These are phyloP conservation scores for Drosophila repleta DNA, from an alignment of 1,140 invertebrate species.

Conservation along the genomic window DNA sequence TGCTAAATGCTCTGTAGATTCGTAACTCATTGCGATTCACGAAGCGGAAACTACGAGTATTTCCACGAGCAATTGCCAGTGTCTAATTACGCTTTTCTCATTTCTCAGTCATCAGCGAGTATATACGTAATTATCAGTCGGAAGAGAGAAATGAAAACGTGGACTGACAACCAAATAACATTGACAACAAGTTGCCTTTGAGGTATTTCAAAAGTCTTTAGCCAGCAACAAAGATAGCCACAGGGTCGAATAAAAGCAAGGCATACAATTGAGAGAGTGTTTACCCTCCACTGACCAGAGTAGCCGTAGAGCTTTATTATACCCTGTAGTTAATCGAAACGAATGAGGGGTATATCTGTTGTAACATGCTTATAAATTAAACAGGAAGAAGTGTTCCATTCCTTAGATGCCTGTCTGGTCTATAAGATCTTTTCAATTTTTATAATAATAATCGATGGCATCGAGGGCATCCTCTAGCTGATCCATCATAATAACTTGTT, in stretches of 20 bases:
- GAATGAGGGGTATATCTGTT: neutral
- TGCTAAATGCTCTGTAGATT: constrained; percentile 32
- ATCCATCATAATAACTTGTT: neutral
- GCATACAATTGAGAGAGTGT: constrained; percentile 2
- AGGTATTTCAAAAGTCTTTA: constrained; percentile 24
- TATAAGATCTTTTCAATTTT: too few relatives aligned
- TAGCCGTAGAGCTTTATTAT: neutral
- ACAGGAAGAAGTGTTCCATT: too few relatives aligned
- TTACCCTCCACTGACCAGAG: constrained; percentile 1
- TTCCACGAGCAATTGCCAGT: constrained; percentile 39
- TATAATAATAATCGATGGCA: neutral
- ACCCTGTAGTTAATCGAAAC: neutral
- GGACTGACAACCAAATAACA: constrained; percentile 64
- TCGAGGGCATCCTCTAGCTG: neutral
- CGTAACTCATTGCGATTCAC: constrained; percentile 15
- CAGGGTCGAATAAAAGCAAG: constrained; percentile 15
- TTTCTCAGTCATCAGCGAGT: constrained; percentile 59
- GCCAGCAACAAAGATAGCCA: constrained; percentile 21
- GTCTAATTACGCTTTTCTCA: constrained; percentile 71
- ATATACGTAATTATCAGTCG: constrained; percentile 65
- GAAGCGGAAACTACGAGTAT: constrained; percentile 23
- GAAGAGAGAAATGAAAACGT: constrained; percentile 25
- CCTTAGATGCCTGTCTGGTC: too few relatives aligned
- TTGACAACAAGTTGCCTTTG: constrained; percentile 55
- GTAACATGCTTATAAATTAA: too few relatives aligned